Base-by-base conservation (phyloP, 2,888 invertebrate species). In the Protophormia terraenovae region DNA sequence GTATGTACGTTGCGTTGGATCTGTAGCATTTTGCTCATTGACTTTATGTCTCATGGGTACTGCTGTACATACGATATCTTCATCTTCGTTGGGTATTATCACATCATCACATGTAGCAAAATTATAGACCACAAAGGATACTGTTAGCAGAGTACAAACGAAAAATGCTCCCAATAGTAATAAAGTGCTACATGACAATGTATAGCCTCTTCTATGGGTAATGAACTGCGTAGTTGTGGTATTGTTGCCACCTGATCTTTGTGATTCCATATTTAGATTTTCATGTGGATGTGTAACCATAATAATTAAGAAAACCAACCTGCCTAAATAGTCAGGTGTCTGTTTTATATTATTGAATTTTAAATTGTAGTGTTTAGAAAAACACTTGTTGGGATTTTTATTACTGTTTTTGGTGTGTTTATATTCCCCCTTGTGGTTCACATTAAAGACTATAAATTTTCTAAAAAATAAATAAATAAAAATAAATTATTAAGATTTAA, bases 101-200 rank as follows among this genome's bases (percentile, higher is more conserved):
- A 93, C 92, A 73, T 94, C 93, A 1, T 94, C 94, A 87, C 96
- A 96, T 0, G 95, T 94, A 16, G 96, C 95, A 88, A 96, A 95
- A 91, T 96, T 96, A 91, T 96, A 96, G 24, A 96, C 96, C 87
- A 97, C 92, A 38, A 97, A 94, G 7, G 96, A 96, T 2, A 96
- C 96, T 55, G 95, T 95, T 29, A 96, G 93, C 66, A 96, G 91
- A 8, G 95, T 95, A 86, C 95, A 93, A 0, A 95, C 90, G 90
- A 96, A 96, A 85, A 95, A 94, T 50, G 95, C 92, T 4, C 94
- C 93, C 60, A 96, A 91, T 19, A 96, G 93, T 64, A 95, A 92
- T 5, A 94, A 94, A 14, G 95, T 94, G 83, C 95, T 94, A 87
- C 94, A 94, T 27, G 96, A 95, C 71, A 97, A 91, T 89, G 94